phyloP scores from a whole-genome alignment of 2,888 invertebrate species.

The Drosophila longiperda region DNA sequence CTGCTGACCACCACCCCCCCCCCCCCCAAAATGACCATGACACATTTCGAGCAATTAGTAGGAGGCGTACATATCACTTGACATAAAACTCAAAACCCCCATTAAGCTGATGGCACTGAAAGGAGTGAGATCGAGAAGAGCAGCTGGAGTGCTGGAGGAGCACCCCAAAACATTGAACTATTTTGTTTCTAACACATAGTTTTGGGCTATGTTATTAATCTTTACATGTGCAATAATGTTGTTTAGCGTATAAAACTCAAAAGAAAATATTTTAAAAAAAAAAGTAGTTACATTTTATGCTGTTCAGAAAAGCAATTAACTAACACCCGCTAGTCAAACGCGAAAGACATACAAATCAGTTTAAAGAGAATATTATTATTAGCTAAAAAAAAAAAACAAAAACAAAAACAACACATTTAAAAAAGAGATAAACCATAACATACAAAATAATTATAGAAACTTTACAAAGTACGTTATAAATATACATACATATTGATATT shows the following conservation, averaged over 20 bases:
- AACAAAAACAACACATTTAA: constrained; percentile 22
- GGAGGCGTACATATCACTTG: constrained; percentile 57
- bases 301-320: constrained; percentile 67
- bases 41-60: constrained; percentile 43
- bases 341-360: constrained; percentile 45
- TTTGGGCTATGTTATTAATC: constrained; percentile 59
- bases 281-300: constrained; percentile 72
- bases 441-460: constrained; percentile 64
- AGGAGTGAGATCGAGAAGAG: background rate
- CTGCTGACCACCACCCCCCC: background rate
- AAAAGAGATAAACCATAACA: constrained; percentile 56
- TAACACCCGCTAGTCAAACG: constrained; percentile 58
- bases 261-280: constrained; percentile 21
- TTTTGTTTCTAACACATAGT: constrained; percentile 43
- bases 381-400: constrained; percentile 19
- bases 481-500: constrained; percentile 59
- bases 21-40: constrained; percentile 23
- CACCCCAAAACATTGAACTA: constrained; percentile 14
- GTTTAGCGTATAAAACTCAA: constrained; percentile 46
- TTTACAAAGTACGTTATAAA: constrained; percentile 64
- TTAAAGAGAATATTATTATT: constrained; percentile 38
- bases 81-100: constrained; percentile 25
- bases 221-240: constrained; percentile 75
- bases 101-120: constrained; percentile 16
- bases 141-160: constrained; percentile 9